A percentile compares a stretch with the other conserved stretches of the same genome.
phyloP scores from a whole-genome alignment of 2,797 vertebrate species.

The Pseudotriccus pelzelni region DNA sequence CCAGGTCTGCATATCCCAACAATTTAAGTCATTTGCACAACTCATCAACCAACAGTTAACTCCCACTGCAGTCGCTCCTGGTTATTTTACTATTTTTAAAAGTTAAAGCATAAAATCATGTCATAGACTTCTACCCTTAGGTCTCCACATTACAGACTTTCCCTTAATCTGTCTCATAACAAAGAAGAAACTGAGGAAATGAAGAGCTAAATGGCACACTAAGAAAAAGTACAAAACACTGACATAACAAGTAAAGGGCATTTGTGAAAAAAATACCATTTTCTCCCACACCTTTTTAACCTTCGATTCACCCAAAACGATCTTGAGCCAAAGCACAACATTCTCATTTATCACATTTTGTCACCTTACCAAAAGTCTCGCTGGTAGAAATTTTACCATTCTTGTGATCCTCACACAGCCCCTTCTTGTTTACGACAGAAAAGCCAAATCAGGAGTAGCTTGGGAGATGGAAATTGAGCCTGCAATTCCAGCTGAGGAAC shows the following conservation, averaged over 20 bases:
- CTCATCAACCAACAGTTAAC: not conserved
- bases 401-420: rapidly evolving
- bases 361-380: rapidly evolving
- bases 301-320: not conserved
- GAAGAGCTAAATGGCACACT: not conserved
- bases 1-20: not conserved
- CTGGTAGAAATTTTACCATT: not conserved
- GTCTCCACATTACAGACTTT: not conserved
- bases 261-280: not conserved
- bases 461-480: not conserved
- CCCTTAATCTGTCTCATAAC: not conserved
- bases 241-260: not conserved
- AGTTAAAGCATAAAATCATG: not conserved
- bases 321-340: not conserved
- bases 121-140: not conserved
- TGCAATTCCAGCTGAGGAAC: not conserved
- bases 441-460: not conserved
- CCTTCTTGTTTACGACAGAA: rapidly evolving
- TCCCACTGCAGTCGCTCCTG: not conserved
- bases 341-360: not conserved
- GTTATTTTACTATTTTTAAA: not conserved
- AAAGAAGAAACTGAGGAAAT: not conserved
- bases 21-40: not conserved
- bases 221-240: not conserved
- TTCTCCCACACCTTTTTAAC: not conserved